phyloP scores from a whole-genome alignment of 1,140 invertebrate genomes.

The Eufriesea mexicana region DNA sequence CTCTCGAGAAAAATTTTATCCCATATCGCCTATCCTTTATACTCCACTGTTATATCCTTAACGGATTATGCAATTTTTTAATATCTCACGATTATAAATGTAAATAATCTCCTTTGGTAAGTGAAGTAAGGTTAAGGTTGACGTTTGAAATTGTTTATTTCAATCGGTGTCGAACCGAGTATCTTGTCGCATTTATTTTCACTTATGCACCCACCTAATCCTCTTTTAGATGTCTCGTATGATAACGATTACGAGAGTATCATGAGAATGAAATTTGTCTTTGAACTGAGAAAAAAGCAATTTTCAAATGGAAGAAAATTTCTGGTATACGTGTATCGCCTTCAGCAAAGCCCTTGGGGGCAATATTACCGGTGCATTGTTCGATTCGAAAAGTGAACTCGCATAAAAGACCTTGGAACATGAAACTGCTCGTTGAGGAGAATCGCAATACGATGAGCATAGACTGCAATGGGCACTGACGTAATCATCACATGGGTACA shows the following conservation, averaged over 20 bases:
- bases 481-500: constrained; percentile 55
- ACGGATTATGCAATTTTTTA: neutral
- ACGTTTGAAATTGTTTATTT: too few species aligned
- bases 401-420: constrained; percentile 58
- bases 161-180: neutral
- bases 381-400: constrained; percentile 44
- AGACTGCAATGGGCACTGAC: constrained; percentile 59
- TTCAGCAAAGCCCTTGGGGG: neutral
- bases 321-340: neutral
- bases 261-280: neutral
- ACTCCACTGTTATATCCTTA: neutral
- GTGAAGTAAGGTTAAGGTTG: too few species aligned
- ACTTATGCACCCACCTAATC: neutral
- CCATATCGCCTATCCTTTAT: too few species aligned
- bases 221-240: neutral
- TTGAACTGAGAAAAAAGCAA: neutral
- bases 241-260: neutral
- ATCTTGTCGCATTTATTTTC: neutral
- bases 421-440: constrained; percentile 53
- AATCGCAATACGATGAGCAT: constrained; percentile 64
- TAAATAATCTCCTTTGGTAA: neutral
- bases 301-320: constrained; percentile 21
- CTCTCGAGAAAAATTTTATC: neutral
- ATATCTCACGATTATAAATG: neutral
- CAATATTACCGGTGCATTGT: constrained; percentile 18